Conservation (phyloP, 1,140 invertebrate genomes). For the Ganaspis sp. region DNA sequence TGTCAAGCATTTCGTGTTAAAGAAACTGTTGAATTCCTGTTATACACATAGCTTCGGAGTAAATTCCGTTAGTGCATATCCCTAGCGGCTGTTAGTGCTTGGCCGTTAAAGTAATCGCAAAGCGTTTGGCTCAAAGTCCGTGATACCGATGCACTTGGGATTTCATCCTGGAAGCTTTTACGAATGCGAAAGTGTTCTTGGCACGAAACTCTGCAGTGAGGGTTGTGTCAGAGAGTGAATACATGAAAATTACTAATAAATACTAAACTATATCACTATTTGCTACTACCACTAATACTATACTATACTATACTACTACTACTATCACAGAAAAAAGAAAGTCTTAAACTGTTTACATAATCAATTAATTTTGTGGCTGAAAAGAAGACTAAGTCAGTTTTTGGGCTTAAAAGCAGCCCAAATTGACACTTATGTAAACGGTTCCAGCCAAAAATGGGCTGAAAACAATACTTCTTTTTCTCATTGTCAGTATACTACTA, state of each 20-base stretch:
- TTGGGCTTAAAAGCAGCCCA: too few relatives aligned
- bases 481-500: too few relatives aligned
- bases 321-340: too few relatives aligned
- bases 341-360: too few relatives aligned
- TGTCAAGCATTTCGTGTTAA: background rate
- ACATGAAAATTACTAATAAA: background rate
- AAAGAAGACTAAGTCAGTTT: too few relatives aligned
- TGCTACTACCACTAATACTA: too few relatives aligned
- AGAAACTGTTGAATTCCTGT: background rate
- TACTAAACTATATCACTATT: too few relatives aligned
- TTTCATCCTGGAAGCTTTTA: background rate
- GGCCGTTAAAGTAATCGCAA: background rate
- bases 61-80: conserved; percentile 30
- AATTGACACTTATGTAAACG: too few relatives aligned
- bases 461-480: too few relatives aligned
- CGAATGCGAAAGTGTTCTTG: conserved; percentile 3
- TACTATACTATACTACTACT: too few relatives aligned
- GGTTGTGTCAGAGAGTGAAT: background rate
- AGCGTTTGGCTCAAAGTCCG: background rate
- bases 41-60: conserved; percentile 2
- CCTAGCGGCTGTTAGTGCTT: background rate
- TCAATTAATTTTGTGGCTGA: too few relatives aligned
- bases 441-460: too few relatives aligned
- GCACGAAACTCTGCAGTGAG: background rate
- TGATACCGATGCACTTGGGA: background rate